These are phyloP conservation scores for Bedellia somnulentella DNA, from an alignment of 2,888 invertebrate genomes.

Conservation along the genomic window DNA sequence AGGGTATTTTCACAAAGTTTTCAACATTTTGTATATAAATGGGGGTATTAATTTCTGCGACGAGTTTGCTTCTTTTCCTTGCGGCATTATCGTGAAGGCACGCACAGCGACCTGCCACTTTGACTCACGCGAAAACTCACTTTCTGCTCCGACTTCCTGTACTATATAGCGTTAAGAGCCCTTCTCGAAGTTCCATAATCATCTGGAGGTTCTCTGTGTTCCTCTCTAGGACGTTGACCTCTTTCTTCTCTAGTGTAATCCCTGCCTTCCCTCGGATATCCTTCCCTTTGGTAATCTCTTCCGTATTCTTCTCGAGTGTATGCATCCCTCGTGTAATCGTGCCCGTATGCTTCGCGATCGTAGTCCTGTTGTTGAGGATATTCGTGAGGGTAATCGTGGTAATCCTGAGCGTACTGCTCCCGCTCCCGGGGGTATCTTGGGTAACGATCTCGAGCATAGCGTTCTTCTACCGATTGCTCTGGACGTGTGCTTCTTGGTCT, in stretches of 20 bases:
- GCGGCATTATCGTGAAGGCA: no score
- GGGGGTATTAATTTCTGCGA: no score
- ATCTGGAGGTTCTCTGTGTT: slow-evolving; percentile 45
- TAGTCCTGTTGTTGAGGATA: background rate
- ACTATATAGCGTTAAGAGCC: slow-evolving; percentile 76
- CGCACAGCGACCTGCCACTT: slow-evolving; percentile 4
- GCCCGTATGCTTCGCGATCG: background rate
- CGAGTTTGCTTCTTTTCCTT: no score
- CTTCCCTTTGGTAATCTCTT: slow-evolving; percentile 33
- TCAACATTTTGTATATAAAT: no score
- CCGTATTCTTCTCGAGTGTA: slow-evolving; percentile 16
- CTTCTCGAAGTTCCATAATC: slow-evolving; percentile 68
- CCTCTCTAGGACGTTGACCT: slow-evolving; percentile 27
- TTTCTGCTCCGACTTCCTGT: slow-evolving; percentile 6
- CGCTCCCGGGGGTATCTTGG: slow-evolving; percentile 20
- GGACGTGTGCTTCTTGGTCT: no score
- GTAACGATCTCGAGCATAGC: slow-evolving; percentile 14
- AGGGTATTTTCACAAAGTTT: no score
- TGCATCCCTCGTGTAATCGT: background rate
- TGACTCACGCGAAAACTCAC: slow-evolving; percentile 9
- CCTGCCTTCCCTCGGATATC: slow-evolving; percentile 36
- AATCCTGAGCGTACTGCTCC: slow-evolving; percentile 23
- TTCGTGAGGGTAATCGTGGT: slow-evolving; percentile 19
- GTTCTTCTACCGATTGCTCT: no score
- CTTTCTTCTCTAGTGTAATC: slow-evolving; percentile 49